Base-by-base conservation (phyloP, 2,888 invertebrate genomes). In the Kryphioiulus occultus region DNA sequence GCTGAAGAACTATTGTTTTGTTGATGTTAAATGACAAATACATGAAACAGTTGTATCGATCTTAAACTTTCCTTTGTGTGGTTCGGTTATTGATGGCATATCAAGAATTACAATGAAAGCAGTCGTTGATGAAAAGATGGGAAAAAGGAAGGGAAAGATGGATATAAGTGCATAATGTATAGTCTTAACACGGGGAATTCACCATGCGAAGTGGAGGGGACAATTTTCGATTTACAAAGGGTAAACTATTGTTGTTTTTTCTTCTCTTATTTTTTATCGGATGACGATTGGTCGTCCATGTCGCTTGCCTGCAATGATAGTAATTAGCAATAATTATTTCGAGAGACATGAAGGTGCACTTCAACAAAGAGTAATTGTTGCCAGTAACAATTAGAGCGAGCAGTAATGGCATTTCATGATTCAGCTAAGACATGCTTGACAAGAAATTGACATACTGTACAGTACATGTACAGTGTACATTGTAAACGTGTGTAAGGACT, bases 241-340 rank as follows among this genome's bases (percentile, higher is more conserved):
- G 68, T n/a, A 68, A 9, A 68, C 68, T 68, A 68, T 68, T 68
- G 22, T 68, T n/a, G 68, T 26, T 68, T 68, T 68, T 53, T 17
- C 26, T 26, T 68, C 26, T 68, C 68, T 68, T 68, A 68, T 68
- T 68, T 68, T 68, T 68, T 68, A 22, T 68, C 68, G 68, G 68
- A 68, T 68, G 68, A 68, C 68, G 68, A 68, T 68, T 68, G 68
- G 68, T 68, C 68, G 68, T 68, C 68, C 68, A 68, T 68, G 22
- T 68, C 68, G 68, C 26, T 68, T 26, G 68, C 68, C 68, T 68
- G 68, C 22, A 68, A 68, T 68, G 22, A 68, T 68, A 68, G 68
- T 68, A 68, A 68, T 68, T 68, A 68, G 10, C 26, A 68, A 68
- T 22, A 68, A 68, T 68, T 68, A 68, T 68, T 68, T n/a, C n/a